These are phyloP conservation scores for Chanos chanos DNA, from an alignment of 2,797 vertebrate genomes.

Conservation along the genomic window DNA sequence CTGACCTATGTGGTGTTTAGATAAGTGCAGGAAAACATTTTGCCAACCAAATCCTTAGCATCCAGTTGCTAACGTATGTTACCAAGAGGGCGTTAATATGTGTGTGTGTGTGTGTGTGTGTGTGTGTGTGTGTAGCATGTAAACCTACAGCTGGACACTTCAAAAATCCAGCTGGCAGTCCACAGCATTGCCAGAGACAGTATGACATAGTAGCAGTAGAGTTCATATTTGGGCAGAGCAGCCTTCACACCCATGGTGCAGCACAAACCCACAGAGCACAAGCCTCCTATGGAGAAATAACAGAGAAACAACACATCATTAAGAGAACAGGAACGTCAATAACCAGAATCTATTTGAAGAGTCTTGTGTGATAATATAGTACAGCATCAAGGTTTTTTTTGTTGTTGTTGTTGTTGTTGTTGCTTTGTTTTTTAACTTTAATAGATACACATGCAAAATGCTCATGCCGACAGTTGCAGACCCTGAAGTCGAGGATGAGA, in stretches of 20 bases:
- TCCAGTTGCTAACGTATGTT: not conserved
- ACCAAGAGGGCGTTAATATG: not conserved
- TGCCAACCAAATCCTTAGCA: no score
- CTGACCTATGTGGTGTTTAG: no score
- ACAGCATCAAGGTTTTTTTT: no score
- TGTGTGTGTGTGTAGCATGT: not conserved
- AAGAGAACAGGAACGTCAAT: not conserved
- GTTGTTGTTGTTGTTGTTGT: no score
- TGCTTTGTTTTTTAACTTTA: no score
- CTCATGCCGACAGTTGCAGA: no score
- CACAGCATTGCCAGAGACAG: conserved; percentile 84
- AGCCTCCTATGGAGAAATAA: conserved; percentile 12
- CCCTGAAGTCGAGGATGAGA: no score
- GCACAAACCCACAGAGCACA: conserved; percentile 11
- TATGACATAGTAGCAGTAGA: conserved; percentile 83
- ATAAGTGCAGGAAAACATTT: no score
- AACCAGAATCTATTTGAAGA: no score
- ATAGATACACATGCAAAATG: no score
- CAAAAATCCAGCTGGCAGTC: conserved; percentile 81
- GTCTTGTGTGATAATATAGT: no score
- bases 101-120: not conserved
- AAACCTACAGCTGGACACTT: conserved; percentile 85
- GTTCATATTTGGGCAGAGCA: conserved; percentile 82
- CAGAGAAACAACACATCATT: not conserved
- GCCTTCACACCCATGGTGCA: conserved; percentile 84